Percentiles rank a stretch among this genome's conserved stretches.
Conservation (phyloP, 2,888 invertebrate genomes). For the Polymixis lichenea region DNA sequence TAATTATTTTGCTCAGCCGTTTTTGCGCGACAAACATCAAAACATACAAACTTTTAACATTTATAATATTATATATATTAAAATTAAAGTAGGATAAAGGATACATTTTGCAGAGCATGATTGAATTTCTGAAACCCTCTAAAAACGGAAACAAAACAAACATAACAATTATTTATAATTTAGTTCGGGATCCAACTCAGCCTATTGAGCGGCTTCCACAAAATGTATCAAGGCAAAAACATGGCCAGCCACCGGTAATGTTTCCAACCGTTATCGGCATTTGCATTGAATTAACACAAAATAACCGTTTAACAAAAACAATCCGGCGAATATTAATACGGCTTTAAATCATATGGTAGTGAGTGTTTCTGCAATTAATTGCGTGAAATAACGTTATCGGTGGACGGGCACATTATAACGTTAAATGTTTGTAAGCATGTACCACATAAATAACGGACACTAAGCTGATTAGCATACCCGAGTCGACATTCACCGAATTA, state of each 20-base stretch:
- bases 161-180: slow-evolving; percentile 38
- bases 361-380: slow-evolving; percentile 87
- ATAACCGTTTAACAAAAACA: slow-evolving; percentile 84
- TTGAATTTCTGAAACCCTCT: not conserved
- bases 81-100: not conserved
- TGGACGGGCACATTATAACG: slow-evolving; percentile 77
- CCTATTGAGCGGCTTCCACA: slow-evolving; percentile 30
- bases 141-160: slow-evolving; percentile 30
- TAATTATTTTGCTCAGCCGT: no score
- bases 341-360: slow-evolving; percentile 83
- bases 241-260: slow-evolving; percentile 51
- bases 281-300: slow-evolving; percentile 84
- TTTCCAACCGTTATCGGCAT: slow-evolving; percentile 70
- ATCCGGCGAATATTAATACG: slow-evolving; percentile 78
- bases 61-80: no score
- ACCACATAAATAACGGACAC: slow-evolving; percentile 86
- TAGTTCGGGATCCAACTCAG: slow-evolving; percentile 22
- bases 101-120: not conserved
- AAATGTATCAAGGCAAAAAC: slow-evolving; percentile 59
- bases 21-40: no score
- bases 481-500: slow-evolving; percentile 85
- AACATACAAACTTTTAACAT: no score
- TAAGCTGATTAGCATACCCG: slow-evolving; percentile 89
- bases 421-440: slow-evolving; percentile 84
- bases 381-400: slow-evolving; percentile 86